These are phyloP conservation scores for Eulemur albifrons DNA, from an alignment of 2,797 vertebrate genomes.

Conservation along the genomic window DNA sequence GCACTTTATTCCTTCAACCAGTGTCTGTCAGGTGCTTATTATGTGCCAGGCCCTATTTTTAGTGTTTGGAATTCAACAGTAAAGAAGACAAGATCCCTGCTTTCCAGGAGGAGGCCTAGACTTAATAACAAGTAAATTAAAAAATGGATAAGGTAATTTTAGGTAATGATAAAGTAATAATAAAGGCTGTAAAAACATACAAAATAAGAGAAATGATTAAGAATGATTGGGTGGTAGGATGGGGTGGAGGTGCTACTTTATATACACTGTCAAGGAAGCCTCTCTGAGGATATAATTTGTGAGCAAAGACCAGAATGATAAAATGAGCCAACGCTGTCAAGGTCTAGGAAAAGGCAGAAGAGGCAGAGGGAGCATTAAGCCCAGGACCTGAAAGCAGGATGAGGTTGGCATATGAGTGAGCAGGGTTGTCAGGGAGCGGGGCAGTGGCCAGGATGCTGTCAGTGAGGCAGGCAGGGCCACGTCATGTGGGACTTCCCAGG, in stretches of 20 bases:
- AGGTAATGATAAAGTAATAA: background rate
- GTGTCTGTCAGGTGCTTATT: background rate
- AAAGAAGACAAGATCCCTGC: background rate
- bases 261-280: background rate
- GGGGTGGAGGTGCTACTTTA: background rate
- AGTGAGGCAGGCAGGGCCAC: background rate
- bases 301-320: background rate
- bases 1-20: background rate
- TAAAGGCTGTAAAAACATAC: conserved; percentile 2
- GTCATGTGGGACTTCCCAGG: background rate
- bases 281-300: background rate
- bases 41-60: background rate
- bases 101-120: background rate
- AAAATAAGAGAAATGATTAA: background rate
- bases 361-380: background rate
- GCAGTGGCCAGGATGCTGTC: background rate
- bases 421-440: background rate
- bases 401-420: background rate
- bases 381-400: background rate
- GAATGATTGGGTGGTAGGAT: background rate
- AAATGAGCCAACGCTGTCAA: background rate
- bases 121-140: background rate
- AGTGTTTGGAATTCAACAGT: background rate
- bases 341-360: background rate
- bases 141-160: background rate